These are phyloP conservation scores for Phyllotreta cruciferae DNA, from an alignment of 2,888 invertebrate genomes.

Conservation along the genomic window DNA sequence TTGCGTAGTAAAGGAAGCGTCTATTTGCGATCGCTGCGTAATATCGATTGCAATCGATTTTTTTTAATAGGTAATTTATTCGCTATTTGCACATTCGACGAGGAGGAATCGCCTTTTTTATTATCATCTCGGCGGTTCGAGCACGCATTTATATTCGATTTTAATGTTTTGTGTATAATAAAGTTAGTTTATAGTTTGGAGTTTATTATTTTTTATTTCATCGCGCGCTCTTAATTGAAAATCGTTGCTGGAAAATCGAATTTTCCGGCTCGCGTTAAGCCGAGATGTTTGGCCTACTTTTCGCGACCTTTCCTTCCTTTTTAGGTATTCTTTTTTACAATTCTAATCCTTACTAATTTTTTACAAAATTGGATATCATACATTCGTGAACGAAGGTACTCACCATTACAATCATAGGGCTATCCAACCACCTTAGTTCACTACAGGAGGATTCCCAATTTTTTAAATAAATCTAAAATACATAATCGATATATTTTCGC, in stretches of 20 bases:
- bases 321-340: constrained; percentile 4
- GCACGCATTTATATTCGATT: neutral
- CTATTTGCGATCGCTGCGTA: too few species aligned
- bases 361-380: too few species aligned
- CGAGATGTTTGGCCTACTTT: constrained; percentile 4
- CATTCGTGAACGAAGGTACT: too few species aligned
- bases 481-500: too few species aligned
- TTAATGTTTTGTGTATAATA: constrained; percentile 3
- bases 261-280: neutral
- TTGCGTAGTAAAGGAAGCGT: too few species aligned
- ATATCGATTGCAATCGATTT: neutral
- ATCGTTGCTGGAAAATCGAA: neutral
- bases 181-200: neutral
- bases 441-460: too few species aligned
- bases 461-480: too few species aligned
- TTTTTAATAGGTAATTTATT: neutral
- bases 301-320: constrained; percentile 3
- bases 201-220: neutral
- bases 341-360: neutral
- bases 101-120: too few species aligned
- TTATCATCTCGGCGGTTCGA: neutral
- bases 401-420: too few species aligned
- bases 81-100: neutral
- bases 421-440: too few species aligned
- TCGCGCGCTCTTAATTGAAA: neutral